phyloP scores from a whole-genome alignment of 2,797 vertebrate species.

The Meriones psammophilus region DNA sequence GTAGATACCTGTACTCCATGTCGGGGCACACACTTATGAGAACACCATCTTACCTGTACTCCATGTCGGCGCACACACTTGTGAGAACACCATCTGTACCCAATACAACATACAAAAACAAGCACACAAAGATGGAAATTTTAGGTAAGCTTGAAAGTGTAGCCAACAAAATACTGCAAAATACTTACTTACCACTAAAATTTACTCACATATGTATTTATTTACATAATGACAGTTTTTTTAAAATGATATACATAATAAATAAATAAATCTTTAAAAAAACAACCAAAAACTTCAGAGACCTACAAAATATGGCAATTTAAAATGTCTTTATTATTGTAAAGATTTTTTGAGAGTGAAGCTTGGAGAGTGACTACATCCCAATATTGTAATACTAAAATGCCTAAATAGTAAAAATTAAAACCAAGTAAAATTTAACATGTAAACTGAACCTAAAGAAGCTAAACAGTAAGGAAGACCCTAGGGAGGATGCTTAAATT shows the following conservation, averaged over 20 bases:
- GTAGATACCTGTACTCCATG: not conserved
- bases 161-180: not conserved
- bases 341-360: no score
- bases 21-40: no score
- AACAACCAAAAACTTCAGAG: no score
- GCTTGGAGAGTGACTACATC: not conserved
- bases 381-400: not conserved
- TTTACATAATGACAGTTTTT: not conserved
- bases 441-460: not conserved
- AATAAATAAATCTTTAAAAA: no score
- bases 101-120: not conserved
- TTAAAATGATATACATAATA: no score
- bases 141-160: not conserved
- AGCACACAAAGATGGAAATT: not conserved
- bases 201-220: not conserved
- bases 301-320: no score
- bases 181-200: not conserved
- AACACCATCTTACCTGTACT: no score
- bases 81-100: not conserved
- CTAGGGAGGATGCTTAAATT: no score
- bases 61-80: no score
- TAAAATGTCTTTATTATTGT: no score
- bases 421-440: not conserved
- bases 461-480: no score
- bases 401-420: not conserved